Base-by-base conservation (phyloP, 2,888 invertebrate species). In the Calephelis perditalis region DNA sequence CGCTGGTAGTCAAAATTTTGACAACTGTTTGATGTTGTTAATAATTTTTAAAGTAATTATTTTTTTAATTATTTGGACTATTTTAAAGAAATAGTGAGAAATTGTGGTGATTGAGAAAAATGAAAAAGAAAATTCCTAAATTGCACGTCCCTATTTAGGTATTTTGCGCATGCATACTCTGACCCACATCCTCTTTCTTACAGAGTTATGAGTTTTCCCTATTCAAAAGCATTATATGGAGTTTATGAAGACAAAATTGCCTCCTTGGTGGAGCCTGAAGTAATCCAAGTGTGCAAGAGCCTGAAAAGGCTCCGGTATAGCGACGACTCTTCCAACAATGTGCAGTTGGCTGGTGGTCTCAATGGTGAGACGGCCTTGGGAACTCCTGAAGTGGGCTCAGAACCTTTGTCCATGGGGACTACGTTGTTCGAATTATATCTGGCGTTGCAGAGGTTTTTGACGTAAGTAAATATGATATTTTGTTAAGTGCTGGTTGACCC, bases 351-450 rank as follows among this genome's bases (percentile, higher is more conserved):
- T 2, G 92, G 91, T 1, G 92, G 92, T 1, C 69, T 91, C 10
- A 91, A 90, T 45, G 92, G 93, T 12, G 91, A 84, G 15, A 85
- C 92, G 1, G 86, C 86, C 0, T 36, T 91, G 9, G 91, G 92
- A 0, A 72, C 84, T 1, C 81, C 90, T 0, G 76, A 82, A 1
- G 85, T 91, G 0, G 91, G 92, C 5, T 82, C 91, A 12, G 94
- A 95, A 67, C 94, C 95, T 11, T 83, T 97, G 49, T 93, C 94
- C 2, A 94, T 96, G 92, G 97, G 97, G 0, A 98, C 97, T 1
- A 95, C 96, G 3, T 86, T 99, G 58, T 98, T 99, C 81, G 98
- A 98, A 81, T 91, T 99, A 8, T 99, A 99, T 83, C 92, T 99
- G 67, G 94, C 96, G 0, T 84, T 99, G 60, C 97, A 98, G 79